Evolutionary conservation across 2,888 invertebrate species (phyloP).

Genomic region (Holacanthella duospinosa): DNA sequence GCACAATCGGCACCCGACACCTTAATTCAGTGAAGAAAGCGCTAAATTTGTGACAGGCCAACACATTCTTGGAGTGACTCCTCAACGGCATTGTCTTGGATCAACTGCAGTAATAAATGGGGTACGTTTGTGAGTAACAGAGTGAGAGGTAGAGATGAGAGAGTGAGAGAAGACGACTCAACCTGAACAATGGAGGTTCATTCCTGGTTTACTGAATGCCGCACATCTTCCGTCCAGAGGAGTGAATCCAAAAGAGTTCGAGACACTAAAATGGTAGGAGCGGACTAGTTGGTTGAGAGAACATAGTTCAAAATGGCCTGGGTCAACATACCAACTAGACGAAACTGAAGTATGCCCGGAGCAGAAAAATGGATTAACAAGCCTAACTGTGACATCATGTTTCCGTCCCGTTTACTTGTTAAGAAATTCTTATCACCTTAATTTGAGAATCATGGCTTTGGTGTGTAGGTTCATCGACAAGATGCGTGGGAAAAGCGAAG

Average conservation of each 20-base stretch:
- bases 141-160: no score
- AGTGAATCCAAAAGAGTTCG: neutral
- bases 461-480: neutral
- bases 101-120: constrained; percentile 7
- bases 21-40: neutral
- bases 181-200: neutral
- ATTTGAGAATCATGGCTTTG: neutral
- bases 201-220: neutral
- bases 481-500: neutral
- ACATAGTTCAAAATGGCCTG: neutral
- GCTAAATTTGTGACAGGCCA: neutral
- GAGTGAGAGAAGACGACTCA: constrained; percentile 8
- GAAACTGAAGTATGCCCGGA: neutral
- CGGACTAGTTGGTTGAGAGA: neutral
- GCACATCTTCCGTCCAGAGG: neutral
- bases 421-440: neutral
- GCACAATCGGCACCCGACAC: neutral
- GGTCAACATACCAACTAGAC: neutral
- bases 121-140: constrained; percentile 13
- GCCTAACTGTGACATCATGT: neutral
- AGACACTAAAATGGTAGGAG: constrained; percentile 1
- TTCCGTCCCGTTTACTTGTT: neutral
- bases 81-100: constrained; percentile 8
- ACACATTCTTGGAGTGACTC: constrained; percentile 11
- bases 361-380: neutral